Base-by-base conservation (phyloP, 2,888 invertebrate genomes). In the Cataglyphis altisquamis region DNA sequence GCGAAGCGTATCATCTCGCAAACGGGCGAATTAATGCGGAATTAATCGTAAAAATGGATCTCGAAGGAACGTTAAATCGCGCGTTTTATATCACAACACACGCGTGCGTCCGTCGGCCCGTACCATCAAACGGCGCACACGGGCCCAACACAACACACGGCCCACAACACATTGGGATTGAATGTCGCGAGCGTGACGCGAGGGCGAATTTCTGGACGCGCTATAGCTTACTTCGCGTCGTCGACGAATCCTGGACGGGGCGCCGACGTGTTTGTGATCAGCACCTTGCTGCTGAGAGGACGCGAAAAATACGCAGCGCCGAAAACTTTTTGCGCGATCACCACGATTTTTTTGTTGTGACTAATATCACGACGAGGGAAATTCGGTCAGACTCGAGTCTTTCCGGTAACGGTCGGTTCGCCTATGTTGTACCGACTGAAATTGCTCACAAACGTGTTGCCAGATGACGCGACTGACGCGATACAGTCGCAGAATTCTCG, bases 321-420 rank as follows among this genome's bases (percentile, higher is more conserved):
- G 87, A 92, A 90, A 93, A 93, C 86, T 92, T 93, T 92, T 93
- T 89, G 87, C 89, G 78, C 89, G 91, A 92, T 90, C 91, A 90
- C 91, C 90, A 90, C 89, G 88, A 91, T 92, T 92, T 92, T 93
- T 91, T 93, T 94, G 93, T 94, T 93, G 91, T 93, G 92, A 92
- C 94, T 93, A 92, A 91, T 93, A 92, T 91, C 93, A 93, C 93
- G 93, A 90, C 91, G 89, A 90, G 8, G 89, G 84, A 91, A 90
- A 91, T 92, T 93, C 93, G 92, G 91, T 72, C 66, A 72, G 21
- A 60, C 84, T 92, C 93, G 92, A 85, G 57, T 36, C n/a, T 77
- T 77, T 88, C 75, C 92, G 92, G 82, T 60, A 67, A 0, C 10
- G 57, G 39, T 89, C 91, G 92, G 86, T 85, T 82, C 85, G 83